Conservation (phyloP, 2,888 invertebrate genomes). For the Euzetes globulus region DNA sequence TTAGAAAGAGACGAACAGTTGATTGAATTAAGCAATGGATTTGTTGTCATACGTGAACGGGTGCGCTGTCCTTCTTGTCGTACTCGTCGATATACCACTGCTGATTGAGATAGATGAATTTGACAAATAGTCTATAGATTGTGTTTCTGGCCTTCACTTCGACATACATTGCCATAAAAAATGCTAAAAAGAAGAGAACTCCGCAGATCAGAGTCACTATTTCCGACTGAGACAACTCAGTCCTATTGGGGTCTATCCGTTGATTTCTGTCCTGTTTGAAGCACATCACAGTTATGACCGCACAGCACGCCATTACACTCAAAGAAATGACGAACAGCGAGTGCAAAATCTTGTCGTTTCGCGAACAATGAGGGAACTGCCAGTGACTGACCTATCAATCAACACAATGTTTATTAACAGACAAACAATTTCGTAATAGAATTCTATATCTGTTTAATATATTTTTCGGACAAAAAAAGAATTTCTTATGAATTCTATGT, state of each 20-base stretch:
- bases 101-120: slow-evolving; percentile 49
- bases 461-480: too few relatives aligned
- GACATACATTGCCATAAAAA: slow-evolving; percentile 54
- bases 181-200: slow-evolving; percentile 53
- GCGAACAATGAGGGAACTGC: slow-evolving; percentile 50
- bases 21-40: not conserved
- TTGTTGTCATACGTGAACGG: slow-evolving; percentile 39
- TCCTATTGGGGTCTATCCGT: slow-evolving; percentile 44
- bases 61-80: slow-evolving; percentile 44
- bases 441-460: too few relatives aligned
- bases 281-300: slow-evolving; percentile 52
- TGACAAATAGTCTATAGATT: slow-evolving; percentile 49
- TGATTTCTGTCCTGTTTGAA: slow-evolving; percentile 49
- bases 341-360: slow-evolving; percentile 52
- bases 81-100: slow-evolving; percentile 51
- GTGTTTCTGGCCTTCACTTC: slow-evolving; percentile 53
- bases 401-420: not conserved
- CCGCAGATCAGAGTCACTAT: slow-evolving; percentile 52
- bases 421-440: not conserved
- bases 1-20: not conserved
- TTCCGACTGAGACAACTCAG: slow-evolving; percentile 50
- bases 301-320: slow-evolving; percentile 52
- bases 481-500: too few relatives aligned
- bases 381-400: slow-evolving; percentile 50
- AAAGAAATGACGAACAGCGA: slow-evolving; percentile 50